Conservation (phyloP, 2,113 vertebrate species). For the Ranitomeya variabilis region DNA sequence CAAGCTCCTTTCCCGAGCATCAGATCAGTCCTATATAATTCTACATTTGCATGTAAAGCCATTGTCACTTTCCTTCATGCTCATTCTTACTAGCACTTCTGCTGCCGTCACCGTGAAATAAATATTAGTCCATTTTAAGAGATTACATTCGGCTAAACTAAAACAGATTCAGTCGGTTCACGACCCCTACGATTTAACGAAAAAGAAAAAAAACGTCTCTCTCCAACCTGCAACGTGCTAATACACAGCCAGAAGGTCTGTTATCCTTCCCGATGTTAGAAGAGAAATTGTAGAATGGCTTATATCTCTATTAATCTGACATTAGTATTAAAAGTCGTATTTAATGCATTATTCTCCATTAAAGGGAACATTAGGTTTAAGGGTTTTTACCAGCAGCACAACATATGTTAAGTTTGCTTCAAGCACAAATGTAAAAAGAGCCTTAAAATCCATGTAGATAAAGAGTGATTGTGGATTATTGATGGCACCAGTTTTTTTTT, state of each 20-base stretch:
- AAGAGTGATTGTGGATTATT: conserved; percentile 67
- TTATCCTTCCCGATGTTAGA: conserved; percentile 71
- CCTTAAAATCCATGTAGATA: conserved; percentile 62
- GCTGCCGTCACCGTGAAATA: conserved; percentile 59
- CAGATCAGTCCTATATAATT: neutral
- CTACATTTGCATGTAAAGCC: conserved; percentile 17
- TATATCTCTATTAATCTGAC: conserved; percentile 80
- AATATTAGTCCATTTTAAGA: conserved; percentile 62
- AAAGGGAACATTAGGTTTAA: conserved; percentile 63
- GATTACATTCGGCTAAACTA: conserved; percentile 75
- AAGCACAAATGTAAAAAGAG: conserved; percentile 31
- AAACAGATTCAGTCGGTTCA: conserved; percentile 70
- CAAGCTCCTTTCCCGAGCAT: neutral
- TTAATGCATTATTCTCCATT: conserved; percentile 75
- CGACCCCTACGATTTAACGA: conserved; percentile 72
- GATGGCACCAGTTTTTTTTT: conserved; percentile 68
- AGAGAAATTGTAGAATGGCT: conserved; percentile 75
- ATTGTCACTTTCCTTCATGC: conserved; percentile 50
- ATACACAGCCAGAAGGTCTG: conserved; percentile 76
- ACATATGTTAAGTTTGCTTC: conserved; percentile 68
- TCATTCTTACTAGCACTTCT: conserved; percentile 65
- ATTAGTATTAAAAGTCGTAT: conserved; percentile 81
- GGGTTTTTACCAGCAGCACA: conserved; percentile 65
- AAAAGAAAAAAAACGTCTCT: conserved; percentile 72
- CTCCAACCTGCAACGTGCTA: conserved; percentile 76